Evolutionary conservation across 2,113 vertebrate genomes (phyloP), one percentile per base, ranked within the genome.

Genomic region (Spheniscus mendiculus): DNA sequence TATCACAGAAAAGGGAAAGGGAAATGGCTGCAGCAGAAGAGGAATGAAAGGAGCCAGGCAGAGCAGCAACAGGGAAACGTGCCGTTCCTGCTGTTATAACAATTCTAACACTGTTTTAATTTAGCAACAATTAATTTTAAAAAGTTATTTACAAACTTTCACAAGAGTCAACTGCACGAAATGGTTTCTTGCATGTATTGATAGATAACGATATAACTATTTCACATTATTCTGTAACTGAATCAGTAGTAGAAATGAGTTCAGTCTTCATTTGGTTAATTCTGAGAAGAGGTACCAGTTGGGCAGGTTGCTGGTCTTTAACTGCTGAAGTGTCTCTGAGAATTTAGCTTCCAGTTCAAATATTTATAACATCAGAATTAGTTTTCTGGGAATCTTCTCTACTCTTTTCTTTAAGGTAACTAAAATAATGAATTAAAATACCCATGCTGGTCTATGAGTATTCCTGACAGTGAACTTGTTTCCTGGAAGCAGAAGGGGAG

Each of bases 401-500:
- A 36, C 26, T 52, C 21, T 76, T 93, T 69, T 87, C 72, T 82
- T 89, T 76, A 83, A 83, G 53, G 52, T 36, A 96, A 71, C 83
- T 55, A 49, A 91, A 94, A 92, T 61, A 86, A 56, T 52, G 92
- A 83, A 88, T 89, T 83, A 63, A 96, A 97, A 65, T 88, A 65
- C 58, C 34, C 49, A 34, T 5, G 2, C 29, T 56, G n/a, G 5
- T 80, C 66, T 77, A 3, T 30, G 62, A 86, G 45, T 79, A 38
- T 94, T 95, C 81, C 91, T 93, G 86, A 94, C 73, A 96, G 81
- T 73, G 81, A 87, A 90, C 20, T 73, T 87, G 45, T 42, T 97
- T 97, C 89, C 92, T 94, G 95, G 96, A 97, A 96, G 69, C 71
- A 89, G 83, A 94, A 87, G 21, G 65, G 70, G 44, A 89, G 62